Conservation (phyloP, 1,140 invertebrate species). For the Sweltsa coloradensis region DNA sequence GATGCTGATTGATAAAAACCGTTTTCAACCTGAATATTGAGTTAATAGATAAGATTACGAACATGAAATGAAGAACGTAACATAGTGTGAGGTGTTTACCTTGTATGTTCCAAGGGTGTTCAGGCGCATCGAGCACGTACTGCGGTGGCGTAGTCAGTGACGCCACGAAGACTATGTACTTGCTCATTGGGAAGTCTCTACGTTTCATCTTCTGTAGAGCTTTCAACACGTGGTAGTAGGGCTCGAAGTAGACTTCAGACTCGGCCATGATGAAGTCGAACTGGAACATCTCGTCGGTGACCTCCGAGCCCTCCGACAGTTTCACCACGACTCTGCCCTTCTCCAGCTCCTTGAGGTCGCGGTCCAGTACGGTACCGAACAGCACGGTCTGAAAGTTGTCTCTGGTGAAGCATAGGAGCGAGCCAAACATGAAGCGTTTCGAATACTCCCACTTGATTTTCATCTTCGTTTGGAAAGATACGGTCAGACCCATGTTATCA, state of each 20-base stretch:
- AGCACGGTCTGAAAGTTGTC: conserved; percentile 53
- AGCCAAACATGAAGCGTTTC: conserved; percentile 54
- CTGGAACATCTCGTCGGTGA: conserved; percentile 29
- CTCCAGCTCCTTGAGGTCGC: conserved; percentile 33
- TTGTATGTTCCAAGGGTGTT: background rate
- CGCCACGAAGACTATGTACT: conserved; percentile 21
- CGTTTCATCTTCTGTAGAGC: conserved; percentile 19
- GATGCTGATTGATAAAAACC: too few species aligned
- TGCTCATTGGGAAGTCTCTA: conserved; percentile 21
- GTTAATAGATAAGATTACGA: too few species aligned
- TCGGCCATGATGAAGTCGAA: conserved; percentile 44
- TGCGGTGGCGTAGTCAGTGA: conserved; percentile 13
- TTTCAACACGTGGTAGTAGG: conserved; percentile 20
- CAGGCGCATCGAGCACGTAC: conserved; percentile 3
- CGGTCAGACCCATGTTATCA: conserved; percentile 3
- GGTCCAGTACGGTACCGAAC: conserved; percentile 49
- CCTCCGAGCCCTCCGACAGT: conserved; percentile 19
- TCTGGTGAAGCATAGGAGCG: conserved; percentile 53
- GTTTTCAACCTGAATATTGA: too few species aligned
- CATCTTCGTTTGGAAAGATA: conserved; percentile 13
- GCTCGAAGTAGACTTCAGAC: conserved; percentile 30
- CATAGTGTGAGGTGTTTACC: too few species aligned
- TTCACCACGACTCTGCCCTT: conserved; percentile 5
- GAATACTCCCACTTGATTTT: conserved; percentile 27
- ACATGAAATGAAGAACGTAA: too few species aligned